These are phyloP conservation scores for Oryzias sinensis DNA, from an alignment of 2,797 vertebrate genomes.

Conservation along the genomic window DNA sequence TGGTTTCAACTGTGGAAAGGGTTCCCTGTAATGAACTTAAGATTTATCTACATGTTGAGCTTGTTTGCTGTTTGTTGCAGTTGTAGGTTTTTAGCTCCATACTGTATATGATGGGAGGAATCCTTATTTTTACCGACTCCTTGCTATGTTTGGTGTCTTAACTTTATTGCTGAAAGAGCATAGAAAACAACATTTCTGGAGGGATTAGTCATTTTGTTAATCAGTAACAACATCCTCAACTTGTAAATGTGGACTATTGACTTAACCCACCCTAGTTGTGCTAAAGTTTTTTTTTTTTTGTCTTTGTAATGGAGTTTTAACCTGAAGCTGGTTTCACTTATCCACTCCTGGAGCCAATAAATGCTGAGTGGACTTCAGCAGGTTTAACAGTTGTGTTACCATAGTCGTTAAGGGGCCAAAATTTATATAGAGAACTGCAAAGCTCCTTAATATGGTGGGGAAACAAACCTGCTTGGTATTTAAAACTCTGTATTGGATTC, in stretches of 20 bases:
- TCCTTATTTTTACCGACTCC: constrained; percentile 29
- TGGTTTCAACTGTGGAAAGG: constrained; percentile 52
- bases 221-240: no score
- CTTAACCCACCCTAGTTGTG: no score
- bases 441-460: not conserved
- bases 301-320: no score
- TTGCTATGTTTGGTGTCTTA: not conserved
- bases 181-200: no score
- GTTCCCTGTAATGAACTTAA: constrained; percentile 43
- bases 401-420: not conserved
- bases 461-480: not conserved
- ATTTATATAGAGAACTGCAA: not conserved
- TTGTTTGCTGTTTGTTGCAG: constrained; percentile 17
- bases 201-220: no score
- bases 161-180: no score
- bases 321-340: not conserved
- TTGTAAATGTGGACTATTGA: no score
- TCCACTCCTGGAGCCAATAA: not conserved
- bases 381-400: not conserved
- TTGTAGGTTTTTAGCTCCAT: constrained; percentile 21
- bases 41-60: constrained; percentile 43
- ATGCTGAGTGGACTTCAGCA: not conserved
- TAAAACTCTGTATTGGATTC: not conserved
- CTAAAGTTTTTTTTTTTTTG: no score
- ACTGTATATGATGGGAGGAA: constrained; percentile 6